Percentiles rank a stretch among this genome's conserved stretches.
Evolutionary conservation across 2,888 invertebrate genomes (phyloP).

Genomic region (Ormyrus thymus): DNA sequence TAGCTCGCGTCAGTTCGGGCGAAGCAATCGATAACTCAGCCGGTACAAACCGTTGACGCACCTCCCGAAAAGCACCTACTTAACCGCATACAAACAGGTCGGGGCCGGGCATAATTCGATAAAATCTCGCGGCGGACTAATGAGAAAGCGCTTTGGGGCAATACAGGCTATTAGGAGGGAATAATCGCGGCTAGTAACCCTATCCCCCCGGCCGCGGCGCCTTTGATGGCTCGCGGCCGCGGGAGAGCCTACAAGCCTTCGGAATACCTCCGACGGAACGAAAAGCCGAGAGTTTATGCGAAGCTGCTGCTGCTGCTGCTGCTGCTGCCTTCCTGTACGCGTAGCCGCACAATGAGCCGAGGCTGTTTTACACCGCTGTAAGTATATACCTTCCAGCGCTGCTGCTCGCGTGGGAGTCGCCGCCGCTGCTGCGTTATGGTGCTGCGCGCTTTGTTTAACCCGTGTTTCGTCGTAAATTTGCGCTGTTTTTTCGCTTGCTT

Average conservation of each 20-base stretch:
- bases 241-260: conserved; percentile 70
- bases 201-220: conserved; percentile 69
- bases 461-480: conserved; percentile 8
- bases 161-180: conserved; percentile 69
- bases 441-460: conserved; percentile 23
- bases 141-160: conserved; percentile 43
- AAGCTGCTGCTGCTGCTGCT: not conserved
- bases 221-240: conserved; percentile 69
- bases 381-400: not conserved
- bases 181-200: conserved; percentile 68
- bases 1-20: too few species aligned
- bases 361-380: conserved; percentile 33
- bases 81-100: not conserved
- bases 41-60: too few species aligned
- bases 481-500: not conserved
- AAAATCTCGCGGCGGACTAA: conserved; percentile 51
- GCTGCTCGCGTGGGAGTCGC: not conserved
- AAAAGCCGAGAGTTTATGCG: not conserved
- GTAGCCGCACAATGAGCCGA: conserved; percentile 6
- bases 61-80: not conserved
- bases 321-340: not conserved
- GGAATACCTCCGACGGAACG: conserved; percentile 67
- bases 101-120: conserved; percentile 2
- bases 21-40: too few species aligned
- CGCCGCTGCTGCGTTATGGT: not conserved